These are phyloP conservation scores for Acromyrmex heyeri DNA, from an alignment of 1,140 invertebrate genomes.

Conservation along the genomic window DNA sequence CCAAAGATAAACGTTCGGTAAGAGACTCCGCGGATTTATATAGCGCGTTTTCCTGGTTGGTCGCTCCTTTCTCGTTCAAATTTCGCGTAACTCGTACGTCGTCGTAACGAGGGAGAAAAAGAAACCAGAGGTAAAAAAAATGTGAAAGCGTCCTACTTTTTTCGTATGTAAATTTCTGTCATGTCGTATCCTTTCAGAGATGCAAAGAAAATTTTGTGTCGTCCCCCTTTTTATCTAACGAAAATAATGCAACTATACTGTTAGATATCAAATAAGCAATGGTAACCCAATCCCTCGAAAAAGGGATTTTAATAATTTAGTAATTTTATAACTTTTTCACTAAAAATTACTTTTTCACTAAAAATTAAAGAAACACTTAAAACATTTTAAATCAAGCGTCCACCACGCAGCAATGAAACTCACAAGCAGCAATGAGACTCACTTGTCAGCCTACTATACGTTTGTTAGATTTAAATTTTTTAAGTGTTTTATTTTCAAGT, in stretches of 20 bases:
- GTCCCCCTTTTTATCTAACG: slow-evolving; percentile 2
- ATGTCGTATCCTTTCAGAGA: neutral
- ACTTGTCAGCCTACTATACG: too few relatives aligned
- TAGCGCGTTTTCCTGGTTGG: slow-evolving; percentile 6
- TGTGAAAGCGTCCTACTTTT: slow-evolving; percentile 17
- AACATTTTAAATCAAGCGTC: too few relatives aligned
- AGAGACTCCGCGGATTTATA: slow-evolving; percentile 28
- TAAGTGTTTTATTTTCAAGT: too few relatives aligned
- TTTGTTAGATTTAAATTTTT: too few relatives aligned
- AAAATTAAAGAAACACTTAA: too few relatives aligned
- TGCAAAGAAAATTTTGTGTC: neutral
- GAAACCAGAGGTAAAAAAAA: neutral
- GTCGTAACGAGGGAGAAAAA: slow-evolving; percentile 10
- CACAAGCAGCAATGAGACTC: too few relatives aligned
- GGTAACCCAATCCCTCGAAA: too few relatives aligned
- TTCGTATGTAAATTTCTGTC: slow-evolving; percentile 47
- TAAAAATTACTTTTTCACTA: too few relatives aligned
- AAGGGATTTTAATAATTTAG: too few relatives aligned
- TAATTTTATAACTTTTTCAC: too few relatives aligned
- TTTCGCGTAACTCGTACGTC: slow-evolving; percentile 37
- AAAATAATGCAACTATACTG: neutral
- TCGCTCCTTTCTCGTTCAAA: slow-evolving; percentile 14
- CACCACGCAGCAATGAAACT: too few relatives aligned
- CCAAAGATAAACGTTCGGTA: slow-evolving; percentile 51
- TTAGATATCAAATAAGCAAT: too few relatives aligned